phyloP scores from a whole-genome alignment of 1,140 invertebrate genomes.

The Solenopsis invicta region DNA sequence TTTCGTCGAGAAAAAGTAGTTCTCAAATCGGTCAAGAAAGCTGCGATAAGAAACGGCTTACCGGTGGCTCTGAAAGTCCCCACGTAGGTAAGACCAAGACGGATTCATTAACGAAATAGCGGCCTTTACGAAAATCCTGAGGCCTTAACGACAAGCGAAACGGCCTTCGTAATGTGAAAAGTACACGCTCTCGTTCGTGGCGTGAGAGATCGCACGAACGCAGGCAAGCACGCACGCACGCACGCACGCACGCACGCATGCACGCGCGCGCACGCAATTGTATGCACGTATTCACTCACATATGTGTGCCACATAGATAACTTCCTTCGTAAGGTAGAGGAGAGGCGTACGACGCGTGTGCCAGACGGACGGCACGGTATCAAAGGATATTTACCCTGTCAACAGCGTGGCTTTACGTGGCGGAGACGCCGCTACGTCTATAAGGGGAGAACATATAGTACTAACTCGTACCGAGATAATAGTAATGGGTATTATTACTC shows the following conservation, averaged over 20 bases:
- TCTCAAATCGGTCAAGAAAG: background rate
- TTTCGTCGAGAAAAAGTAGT: background rate
- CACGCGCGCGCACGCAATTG: constrained; percentile 30
- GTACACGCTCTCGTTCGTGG: constrained; percentile 61
- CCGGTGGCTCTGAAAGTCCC: background rate
- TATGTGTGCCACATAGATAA: constrained; percentile 59
- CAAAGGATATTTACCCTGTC: constrained; percentile 83
- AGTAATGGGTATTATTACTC: constrained; percentile 81
- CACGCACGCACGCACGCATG: constrained; percentile 38
- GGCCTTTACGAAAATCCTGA: constrained; percentile 48
- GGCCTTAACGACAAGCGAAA: constrained; percentile 42
- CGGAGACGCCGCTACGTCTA: constrained; percentile 74
- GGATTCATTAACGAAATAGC: constrained; percentile 60
- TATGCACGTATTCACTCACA: too few relatives aligned
- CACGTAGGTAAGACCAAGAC: constrained; percentile 11
- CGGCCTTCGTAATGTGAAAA: constrained; percentile 59
- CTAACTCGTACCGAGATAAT: constrained; percentile 77
- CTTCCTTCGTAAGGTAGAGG: constrained; percentile 63
- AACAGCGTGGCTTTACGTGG: constrained; percentile 79
- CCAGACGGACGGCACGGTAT: constrained; percentile 81
- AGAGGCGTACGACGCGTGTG: constrained; percentile 79
- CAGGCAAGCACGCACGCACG: constrained; percentile 30
- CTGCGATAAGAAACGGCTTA: background rate
- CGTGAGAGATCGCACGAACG: constrained; percentile 49
- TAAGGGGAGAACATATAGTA: constrained; percentile 70